Conservation (phyloP, 1,140 invertebrate genomes). For the Pissodes strobi region DNA sequence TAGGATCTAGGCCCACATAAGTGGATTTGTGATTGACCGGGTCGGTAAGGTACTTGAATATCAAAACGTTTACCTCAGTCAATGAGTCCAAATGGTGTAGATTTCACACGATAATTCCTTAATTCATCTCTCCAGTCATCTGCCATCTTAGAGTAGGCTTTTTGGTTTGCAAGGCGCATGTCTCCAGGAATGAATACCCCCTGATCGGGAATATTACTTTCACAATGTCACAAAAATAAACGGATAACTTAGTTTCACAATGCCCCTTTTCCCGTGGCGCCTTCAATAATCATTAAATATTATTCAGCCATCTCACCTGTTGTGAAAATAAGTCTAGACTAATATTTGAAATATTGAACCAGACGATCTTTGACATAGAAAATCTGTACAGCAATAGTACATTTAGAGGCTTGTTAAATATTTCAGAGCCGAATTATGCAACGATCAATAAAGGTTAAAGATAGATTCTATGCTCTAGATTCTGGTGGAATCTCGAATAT, state of each 20-base stretch:
- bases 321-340: too few species aligned
- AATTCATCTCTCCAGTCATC: too few species aligned
- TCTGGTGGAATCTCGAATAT: too few species aligned
- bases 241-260: background rate
- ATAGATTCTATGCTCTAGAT: too few species aligned
- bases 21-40: conserved; percentile 7
- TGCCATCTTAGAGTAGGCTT: conserved; percentile 14
- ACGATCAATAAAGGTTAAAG: too few species aligned
- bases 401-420: too few species aligned
- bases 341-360: too few species aligned
- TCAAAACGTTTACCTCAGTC: conserved; percentile 18
- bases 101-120: conserved; percentile 16
- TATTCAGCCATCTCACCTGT: too few species aligned
- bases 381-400: too few species aligned
- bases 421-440: too few species aligned
- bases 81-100: conserved; percentile 15
- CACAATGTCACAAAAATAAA: conserved; percentile 4
- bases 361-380: too few species aligned
- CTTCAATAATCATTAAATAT: too few species aligned
- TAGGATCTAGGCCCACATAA: conserved; percentile 1
- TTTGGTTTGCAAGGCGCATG: conserved; percentile 30
- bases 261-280: background rate
- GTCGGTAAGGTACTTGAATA: conserved; percentile 15
- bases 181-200: conserved; percentile 22
- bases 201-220: conserved; percentile 34